A percentile compares a stretch with the other conserved stretches of the same genome.
Evolutionary conservation across 2,888 invertebrate genomes (phyloP).

Genomic region (Osmoderma eremita): DNA sequence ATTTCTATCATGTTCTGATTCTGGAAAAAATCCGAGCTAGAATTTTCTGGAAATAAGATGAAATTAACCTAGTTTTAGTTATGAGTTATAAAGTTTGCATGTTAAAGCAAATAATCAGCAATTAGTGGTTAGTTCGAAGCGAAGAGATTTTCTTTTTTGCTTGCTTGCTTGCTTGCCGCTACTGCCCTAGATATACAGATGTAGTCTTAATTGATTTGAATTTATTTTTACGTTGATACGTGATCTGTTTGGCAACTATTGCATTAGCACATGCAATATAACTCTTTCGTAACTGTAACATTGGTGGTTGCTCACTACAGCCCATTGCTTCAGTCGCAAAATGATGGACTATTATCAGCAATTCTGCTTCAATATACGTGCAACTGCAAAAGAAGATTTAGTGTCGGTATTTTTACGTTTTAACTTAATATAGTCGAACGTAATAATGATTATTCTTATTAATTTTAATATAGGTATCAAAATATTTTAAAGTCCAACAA

Average conservation of each 20-base stretch:
- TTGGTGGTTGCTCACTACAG: too few relatives aligned
- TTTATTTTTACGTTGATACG: background rate
- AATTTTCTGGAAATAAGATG: slow-evolving; percentile 65
- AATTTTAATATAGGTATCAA: too few relatives aligned
- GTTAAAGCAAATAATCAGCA: slow-evolving; percentile 44
- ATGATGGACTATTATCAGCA: too few relatives aligned
- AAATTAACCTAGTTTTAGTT: slow-evolving; percentile 65
- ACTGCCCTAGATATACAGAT: slow-evolving; percentile 24
- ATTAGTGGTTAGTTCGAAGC: slow-evolving; percentile 58
- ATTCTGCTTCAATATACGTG: too few relatives aligned
- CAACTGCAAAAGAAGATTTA: too few relatives aligned
- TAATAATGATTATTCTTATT: too few relatives aligned
- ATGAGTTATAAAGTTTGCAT: slow-evolving; percentile 53
- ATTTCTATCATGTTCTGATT: slow-evolving; percentile 73
- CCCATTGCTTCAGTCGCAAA: too few relatives aligned
- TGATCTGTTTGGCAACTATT: slow-evolving; percentile 19
- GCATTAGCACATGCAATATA: slow-evolving; percentile 29
- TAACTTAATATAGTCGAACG: too few relatives aligned
- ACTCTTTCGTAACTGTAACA: slow-evolving; percentile 22
- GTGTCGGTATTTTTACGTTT: background rate
- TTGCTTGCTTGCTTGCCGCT: background rate
- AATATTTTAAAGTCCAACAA: too few relatives aligned
- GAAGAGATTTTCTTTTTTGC: slow-evolving; percentile 26
- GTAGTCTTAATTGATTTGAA: background rate
- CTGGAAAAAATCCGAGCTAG: slow-evolving; percentile 66